Percentiles rank a stretch among this genome's conserved stretches.
Conservation (phyloP, 2,797 vertebrate genomes). For the Acrossocheilus wenchowensis region DNA sequence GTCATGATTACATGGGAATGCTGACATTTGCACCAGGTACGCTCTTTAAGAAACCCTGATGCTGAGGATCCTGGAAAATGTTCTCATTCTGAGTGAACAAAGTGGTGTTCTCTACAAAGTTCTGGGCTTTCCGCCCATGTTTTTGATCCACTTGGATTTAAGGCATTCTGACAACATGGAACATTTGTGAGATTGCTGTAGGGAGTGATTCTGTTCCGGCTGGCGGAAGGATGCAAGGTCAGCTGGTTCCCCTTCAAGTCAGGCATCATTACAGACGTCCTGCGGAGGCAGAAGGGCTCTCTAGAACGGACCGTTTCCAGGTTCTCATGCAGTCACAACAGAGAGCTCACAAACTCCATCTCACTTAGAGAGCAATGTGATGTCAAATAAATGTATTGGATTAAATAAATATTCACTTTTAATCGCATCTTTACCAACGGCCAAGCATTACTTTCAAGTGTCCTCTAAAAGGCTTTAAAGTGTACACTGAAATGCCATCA, state of each 20-base stretch:
- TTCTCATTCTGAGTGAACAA: conserved; percentile 31
- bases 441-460: not conserved
- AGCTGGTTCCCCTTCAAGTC: conserved; percentile 57
- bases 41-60: conserved; percentile 3
- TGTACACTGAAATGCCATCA: conserved; percentile 1
- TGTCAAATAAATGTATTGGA: not conserved
- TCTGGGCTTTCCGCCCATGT: conserved; percentile 28
- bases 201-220: conserved; percentile 48
- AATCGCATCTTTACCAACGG: not conserved
- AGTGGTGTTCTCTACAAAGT: conserved; percentile 8
- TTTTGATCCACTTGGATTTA: conserved; percentile 41
- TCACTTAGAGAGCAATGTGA: conserved; percentile 4
- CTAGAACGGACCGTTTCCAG: not conserved
- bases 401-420: not conserved
- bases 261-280: conserved; percentile 56
- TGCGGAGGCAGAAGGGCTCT: conserved; percentile 15
- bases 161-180: conserved; percentile 42
- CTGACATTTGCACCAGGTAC: not conserved
- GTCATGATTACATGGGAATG: not conserved
- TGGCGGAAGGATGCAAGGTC: conserved; percentile 68
- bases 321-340: conserved; percentile 19
- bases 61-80: conserved; percentile 12
- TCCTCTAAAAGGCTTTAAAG: conserved; percentile 22
- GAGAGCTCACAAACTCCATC: conserved; percentile 2
- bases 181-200: conserved; percentile 48